Evolutionary conservation across 2,797 vertebrate species (phyloP).

Genomic region (Tachyglossus aculeatus): DNA sequence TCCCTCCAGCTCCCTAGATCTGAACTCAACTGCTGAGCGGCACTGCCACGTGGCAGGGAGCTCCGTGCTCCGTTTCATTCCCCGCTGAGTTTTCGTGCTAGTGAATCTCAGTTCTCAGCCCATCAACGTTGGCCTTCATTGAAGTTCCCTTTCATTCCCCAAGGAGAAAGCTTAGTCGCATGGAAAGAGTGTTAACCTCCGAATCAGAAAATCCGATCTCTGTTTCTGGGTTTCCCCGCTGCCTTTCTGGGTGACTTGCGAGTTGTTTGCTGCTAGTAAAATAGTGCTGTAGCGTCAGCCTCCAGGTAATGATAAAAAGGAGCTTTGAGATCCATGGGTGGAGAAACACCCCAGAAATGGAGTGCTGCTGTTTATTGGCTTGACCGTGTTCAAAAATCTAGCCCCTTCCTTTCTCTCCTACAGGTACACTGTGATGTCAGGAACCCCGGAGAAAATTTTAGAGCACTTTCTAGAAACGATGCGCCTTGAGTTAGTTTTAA

Average conservation of each 20-base stretch:
- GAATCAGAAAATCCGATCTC: background rate
- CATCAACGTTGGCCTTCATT: background rate
- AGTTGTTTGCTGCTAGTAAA: background rate
- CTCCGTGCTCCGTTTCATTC: constrained; percentile 5
- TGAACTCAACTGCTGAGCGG: background rate
- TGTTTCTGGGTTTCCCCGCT: background rate
- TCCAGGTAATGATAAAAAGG: background rate
- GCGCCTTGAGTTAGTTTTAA: constrained; percentile 89
- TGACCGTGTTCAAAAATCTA: constrained; percentile 13
- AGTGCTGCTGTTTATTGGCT: background rate
- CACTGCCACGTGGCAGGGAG: no score
- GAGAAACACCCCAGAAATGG: background rate
- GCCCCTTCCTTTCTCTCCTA: constrained; percentile 47
- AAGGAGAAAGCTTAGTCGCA: background rate
- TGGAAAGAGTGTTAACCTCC: background rate
- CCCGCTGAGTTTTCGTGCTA: background rate
- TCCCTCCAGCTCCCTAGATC: background rate
- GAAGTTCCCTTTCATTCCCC: constrained; percentile 8
- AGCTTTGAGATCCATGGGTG: constrained; percentile 3
- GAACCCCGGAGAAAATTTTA: constrained; percentile 98
- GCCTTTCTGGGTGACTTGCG: background rate
- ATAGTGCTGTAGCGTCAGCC: background rate
- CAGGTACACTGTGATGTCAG: constrained; percentile 98
- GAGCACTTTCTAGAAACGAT: constrained; percentile 98
- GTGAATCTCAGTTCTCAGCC: constrained; percentile 15